phyloP scores from a whole-genome alignment of 2,888 invertebrate species.

The Macaria notata region DNA sequence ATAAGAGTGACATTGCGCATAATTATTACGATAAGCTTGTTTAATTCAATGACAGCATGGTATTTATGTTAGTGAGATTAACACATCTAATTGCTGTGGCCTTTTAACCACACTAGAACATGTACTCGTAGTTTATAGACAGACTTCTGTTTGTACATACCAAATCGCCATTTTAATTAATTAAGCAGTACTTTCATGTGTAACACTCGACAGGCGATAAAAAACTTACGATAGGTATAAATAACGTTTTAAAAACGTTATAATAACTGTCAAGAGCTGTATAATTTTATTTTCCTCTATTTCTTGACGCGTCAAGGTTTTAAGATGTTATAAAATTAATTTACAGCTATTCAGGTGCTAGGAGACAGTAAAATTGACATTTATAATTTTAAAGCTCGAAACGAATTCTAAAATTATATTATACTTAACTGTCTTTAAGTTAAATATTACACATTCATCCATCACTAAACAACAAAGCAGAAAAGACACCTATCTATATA shows the following conservation, averaged over 20 bases:
- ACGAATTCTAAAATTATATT: no score
- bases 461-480: no score
- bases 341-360: neutral
- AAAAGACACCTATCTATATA: no score
- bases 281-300: neutral
- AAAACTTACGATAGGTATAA: slow-evolving; percentile 20
- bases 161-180: slow-evolving; percentile 31
- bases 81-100: slow-evolving; percentile 2
- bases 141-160: slow-evolving; percentile 3
- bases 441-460: no score
- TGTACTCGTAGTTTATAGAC: neutral
- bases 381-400: no score
- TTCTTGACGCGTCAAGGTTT: neutral
- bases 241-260: slow-evolving; percentile 9
- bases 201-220: slow-evolving; percentile 25
- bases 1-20: slow-evolving; percentile 14
- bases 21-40: slow-evolving; percentile 13
- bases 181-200: slow-evolving; percentile 27
- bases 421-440: no score
- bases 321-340: neutral
- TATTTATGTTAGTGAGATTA: slow-evolving; percentile 3
- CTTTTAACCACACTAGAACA: neutral
- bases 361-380: neutral
- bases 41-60: slow-evolving; percentile 9
- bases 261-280: slow-evolving; percentile 4